Conservation (phyloP, 2,797 vertebrate genomes). For the Rhinophrynus dorsalis region DNA sequence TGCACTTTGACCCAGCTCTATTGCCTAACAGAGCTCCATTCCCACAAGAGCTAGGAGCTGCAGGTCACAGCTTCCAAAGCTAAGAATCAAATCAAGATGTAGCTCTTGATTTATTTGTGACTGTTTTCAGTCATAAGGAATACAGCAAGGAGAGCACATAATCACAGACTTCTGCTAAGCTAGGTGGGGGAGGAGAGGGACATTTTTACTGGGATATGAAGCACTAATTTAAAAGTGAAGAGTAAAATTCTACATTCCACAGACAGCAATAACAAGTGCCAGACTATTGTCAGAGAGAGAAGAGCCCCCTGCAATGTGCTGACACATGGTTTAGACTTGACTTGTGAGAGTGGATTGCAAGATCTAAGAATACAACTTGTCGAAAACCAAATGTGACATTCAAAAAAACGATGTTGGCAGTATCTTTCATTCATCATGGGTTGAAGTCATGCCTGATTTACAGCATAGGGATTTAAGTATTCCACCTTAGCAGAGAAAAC, state of each 20-base stretch:
- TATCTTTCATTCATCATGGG: conserved; percentile 46
- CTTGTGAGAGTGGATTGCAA: conserved; percentile 44
- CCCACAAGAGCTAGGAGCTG: conserved; percentile 38
- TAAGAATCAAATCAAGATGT: conserved; percentile 43
- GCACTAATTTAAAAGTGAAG: conserved; percentile 19
- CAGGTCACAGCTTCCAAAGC: conserved; percentile 29
- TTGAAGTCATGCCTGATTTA: conserved; percentile 48
- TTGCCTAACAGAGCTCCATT: conserved; percentile 20
- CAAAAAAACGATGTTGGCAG: conserved; percentile 49
- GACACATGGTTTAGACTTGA: conserved; percentile 44
- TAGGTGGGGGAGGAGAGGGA: neutral
- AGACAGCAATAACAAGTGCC: conserved; percentile 31
- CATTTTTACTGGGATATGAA: neutral
- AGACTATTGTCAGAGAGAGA: conserved; percentile 38
- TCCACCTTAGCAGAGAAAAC: conserved; percentile 42
- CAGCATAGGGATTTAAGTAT: conserved; percentile 37
- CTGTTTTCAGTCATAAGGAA: conserved; percentile 25
- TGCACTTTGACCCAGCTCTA: conserved; percentile 32
- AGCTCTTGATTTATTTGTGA: conserved; percentile 42
- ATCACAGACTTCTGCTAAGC: conserved; percentile 17
- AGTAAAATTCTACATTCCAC: conserved; percentile 20
- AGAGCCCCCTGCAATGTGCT: conserved; percentile 46
- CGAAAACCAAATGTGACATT: conserved; percentile 48
- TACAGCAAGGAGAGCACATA: conserved; percentile 21
- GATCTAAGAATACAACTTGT: conserved; percentile 49